A percentile compares a stretch with the other conserved stretches of the same genome.
These are phyloP conservation scores for Limenitis camilla DNA, from an alignment of 2,888 invertebrate genomes.

Conservation along the genomic window DNA sequence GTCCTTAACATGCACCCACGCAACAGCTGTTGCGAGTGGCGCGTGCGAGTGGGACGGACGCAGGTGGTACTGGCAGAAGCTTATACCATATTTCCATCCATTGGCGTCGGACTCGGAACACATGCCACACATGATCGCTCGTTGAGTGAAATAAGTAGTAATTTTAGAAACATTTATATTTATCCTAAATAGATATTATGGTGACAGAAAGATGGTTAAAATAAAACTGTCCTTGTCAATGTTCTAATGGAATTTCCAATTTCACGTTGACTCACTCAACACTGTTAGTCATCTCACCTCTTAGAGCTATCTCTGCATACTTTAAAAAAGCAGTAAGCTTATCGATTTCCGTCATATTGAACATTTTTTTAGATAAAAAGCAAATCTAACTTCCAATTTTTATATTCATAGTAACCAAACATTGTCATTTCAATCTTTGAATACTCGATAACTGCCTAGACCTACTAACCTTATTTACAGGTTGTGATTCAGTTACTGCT, in stretches of 20 bases:
- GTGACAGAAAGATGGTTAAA: background rate
- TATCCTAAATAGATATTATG: slow-evolving; percentile 6
- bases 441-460: background rate
- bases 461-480: slow-evolving; percentile 2
- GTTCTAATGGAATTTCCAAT: slow-evolving; percentile 21
- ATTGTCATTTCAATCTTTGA: background rate
- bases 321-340: background rate
- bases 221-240: slow-evolving; percentile 1
- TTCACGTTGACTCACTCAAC: slow-evolving; percentile 38
- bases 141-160: slow-evolving; percentile 14
- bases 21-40: slow-evolving; percentile 46
- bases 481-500: background rate
- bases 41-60: slow-evolving; percentile 68
- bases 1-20: slow-evolving; percentile 31
- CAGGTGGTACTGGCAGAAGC: slow-evolving; percentile 50
- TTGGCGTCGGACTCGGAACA: slow-evolving; percentile 28
- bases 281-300: slow-evolving; percentile 36
- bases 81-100: slow-evolving; percentile 31
- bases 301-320: background rate
- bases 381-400: too few species aligned
- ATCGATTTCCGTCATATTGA: background rate
- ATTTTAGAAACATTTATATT: slow-evolving; percentile 8
- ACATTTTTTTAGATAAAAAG: background rate
- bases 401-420: too few species aligned
- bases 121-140: slow-evolving; percentile 16